These are phyloP conservation scores for Manacus vitellinus DNA, from an alignment of 2,113 vertebrate genomes.

Conservation along the genomic window DNA sequence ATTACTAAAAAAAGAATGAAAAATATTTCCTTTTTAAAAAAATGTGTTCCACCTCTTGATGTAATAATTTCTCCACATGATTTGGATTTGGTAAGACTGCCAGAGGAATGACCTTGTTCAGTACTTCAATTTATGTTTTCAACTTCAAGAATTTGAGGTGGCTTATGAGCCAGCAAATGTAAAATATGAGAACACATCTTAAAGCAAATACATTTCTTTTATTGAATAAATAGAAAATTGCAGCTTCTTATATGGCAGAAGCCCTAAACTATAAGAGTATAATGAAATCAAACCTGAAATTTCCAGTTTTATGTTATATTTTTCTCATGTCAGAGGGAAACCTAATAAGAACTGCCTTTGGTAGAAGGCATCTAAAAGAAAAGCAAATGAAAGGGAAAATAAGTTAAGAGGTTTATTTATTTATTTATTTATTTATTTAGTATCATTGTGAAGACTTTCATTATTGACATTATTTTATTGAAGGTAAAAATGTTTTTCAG, in stretches of 20 bases:
- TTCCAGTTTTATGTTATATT: slow-evolving; percentile 44
- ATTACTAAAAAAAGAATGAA: neutral
- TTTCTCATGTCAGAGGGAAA: slow-evolving; percentile 39
- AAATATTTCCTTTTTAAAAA: neutral
- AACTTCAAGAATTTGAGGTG: slow-evolving; percentile 22
- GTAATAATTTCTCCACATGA: neutral
- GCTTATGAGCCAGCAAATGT: slow-evolving; percentile 50
- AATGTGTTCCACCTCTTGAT: neutral
- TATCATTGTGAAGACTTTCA: neutral
- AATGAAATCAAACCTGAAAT: slow-evolving; percentile 54
- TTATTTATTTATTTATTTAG: neutral
- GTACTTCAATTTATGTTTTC: slow-evolving; percentile 43
- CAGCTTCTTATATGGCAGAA: slow-evolving; percentile 23
- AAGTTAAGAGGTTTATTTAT: neutral
- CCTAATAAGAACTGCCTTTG: slow-evolving; percentile 28
- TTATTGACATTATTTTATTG: neutral
- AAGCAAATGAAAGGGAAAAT: slow-evolving; percentile 11
- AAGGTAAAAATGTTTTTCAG: neutral
- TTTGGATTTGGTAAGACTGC: neutral
- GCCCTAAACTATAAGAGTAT: slow-evolving; percentile 9
- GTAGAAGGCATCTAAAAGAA: neutral
- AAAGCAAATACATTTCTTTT: slow-evolving; percentile 54
- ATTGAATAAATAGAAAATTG: slow-evolving; percentile 42
- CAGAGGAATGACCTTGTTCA: slow-evolving; percentile 22
- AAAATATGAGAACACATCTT: slow-evolving; percentile 48